Evolutionary conservation across 2,888 invertebrate species (phyloP).

Genomic region (Drosophila nr. perissopoda): DNA sequence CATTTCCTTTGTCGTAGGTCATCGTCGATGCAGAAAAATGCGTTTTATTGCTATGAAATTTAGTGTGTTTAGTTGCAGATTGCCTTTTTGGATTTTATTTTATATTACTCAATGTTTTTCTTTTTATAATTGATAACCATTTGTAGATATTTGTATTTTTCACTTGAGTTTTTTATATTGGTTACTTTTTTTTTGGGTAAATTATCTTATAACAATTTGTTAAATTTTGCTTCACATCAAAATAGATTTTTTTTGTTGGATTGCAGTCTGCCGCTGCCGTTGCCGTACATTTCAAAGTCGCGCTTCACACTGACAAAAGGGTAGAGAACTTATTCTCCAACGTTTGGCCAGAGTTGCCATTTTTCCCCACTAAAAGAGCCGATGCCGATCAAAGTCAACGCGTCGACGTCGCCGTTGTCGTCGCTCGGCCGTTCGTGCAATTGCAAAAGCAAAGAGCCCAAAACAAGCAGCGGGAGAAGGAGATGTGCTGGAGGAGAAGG

Average conservation of each 20-base stretch:
- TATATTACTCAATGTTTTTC: conserved; percentile 5
- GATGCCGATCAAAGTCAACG: conserved; percentile 64
- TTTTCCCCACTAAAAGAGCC: conserved; percentile 42
- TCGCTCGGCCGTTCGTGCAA: conserved; percentile 55
- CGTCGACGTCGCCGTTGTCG: conserved; percentile 35
- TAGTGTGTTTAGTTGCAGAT: conserved; percentile 5
- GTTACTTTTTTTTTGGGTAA: conserved; percentile 3
- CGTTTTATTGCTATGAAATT: conserved; percentile 49
- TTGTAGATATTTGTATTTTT: conserved; percentile 1
- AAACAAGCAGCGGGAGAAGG: not conserved
- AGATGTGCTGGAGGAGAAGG: conserved; percentile 10
- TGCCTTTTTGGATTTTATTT: conserved; percentile 1
- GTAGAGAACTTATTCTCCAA: conserved; percentile 83
- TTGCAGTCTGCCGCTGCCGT: conserved; percentile 33
- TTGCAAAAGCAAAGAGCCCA: conserved; percentile 57
- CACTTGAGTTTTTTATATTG: conserved; percentile 24
- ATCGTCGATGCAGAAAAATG: conserved; percentile 78
- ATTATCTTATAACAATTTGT: conserved; percentile 9
- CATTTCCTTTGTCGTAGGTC: conserved; percentile 85
- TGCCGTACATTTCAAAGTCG: conserved; percentile 82
- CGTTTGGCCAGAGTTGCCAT: conserved; percentile 75
- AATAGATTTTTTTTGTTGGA: conserved; percentile 12
- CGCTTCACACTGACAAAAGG: conserved; percentile 84
- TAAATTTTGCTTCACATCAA: conserved; percentile 33
- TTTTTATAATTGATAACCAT: not conserved